Evolutionary conservation across 2,113 vertebrate species (phyloP).

Genomic region (Laticauda laticaudata): DNA sequence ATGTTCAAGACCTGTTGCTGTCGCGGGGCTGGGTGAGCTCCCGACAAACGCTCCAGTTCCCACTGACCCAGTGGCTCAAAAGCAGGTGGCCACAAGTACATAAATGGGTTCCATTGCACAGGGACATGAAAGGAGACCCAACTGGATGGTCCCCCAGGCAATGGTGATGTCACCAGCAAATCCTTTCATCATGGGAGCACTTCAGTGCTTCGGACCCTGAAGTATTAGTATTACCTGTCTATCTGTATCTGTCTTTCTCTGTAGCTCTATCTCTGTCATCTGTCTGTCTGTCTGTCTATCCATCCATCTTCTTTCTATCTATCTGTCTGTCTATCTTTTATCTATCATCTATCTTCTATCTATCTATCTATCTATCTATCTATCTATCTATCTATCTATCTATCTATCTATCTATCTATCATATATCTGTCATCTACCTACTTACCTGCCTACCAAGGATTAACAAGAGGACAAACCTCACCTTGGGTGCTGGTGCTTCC

Average conservation of each 20-base stretch:
- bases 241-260: background rate
- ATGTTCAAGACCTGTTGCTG: background rate
- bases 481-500: background rate
- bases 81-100: background rate
- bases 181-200: too few species aligned
- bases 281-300: background rate
- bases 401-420: background rate
- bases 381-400: background rate
- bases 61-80: background rate
- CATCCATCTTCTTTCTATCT: too few species aligned
- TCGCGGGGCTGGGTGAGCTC: background rate
- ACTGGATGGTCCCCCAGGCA: background rate
- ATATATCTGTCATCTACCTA: too few species aligned
- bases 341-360: too few species aligned
- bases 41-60: background rate
- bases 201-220: too few species aligned
- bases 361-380: too few species aligned
- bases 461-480: background rate
- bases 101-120: background rate
- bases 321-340: too few species aligned
- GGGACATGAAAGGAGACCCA: background rate
- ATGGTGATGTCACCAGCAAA: too few species aligned
- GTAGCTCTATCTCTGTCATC: background rate
- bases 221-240: background rate
- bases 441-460: background rate